Conservation (phyloP, 2,888 invertebrate species). For the Toxonevra muliebris region DNA sequence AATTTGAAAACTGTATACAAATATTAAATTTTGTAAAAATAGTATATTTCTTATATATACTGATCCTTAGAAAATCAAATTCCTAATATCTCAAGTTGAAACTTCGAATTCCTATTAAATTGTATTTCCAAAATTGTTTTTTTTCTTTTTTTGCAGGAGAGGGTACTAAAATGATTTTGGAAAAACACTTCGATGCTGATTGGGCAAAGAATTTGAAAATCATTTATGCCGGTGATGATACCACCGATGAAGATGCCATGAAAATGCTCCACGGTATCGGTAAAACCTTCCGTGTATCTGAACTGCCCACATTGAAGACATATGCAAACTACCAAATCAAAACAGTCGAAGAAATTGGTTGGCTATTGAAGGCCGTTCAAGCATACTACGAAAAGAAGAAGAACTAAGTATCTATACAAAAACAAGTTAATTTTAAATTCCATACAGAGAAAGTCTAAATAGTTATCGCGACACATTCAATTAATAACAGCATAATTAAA, state of each 20-base stretch:
- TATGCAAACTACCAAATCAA: constrained; percentile 78
- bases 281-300: constrained; percentile 79
- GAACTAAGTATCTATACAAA: constrained; percentile 35
- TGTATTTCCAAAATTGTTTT: too few relatives aligned
- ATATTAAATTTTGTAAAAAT: too few relatives aligned
- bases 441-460: too few relatives aligned
- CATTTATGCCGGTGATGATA: constrained; percentile 88
- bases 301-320: constrained; percentile 75
- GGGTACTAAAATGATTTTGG: constrained; percentile 78
- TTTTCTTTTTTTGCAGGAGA: constrained; percentile 61
- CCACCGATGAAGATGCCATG: constrained; percentile 91
- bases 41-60: too few relatives aligned
- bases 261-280: constrained; percentile 72
- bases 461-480: too few relatives aligned
- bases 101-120: too few relatives aligned
- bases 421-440: too few relatives aligned
- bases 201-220: constrained; percentile 80
- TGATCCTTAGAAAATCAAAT: too few relatives aligned
- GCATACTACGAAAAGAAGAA: constrained; percentile 63
- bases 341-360: constrained; percentile 78
- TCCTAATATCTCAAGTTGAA: too few relatives aligned
- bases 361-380: constrained; percentile 76
- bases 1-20: too few relatives aligned
- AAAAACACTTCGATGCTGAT: constrained; percentile 80
- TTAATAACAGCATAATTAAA: too few relatives aligned